phyloP scores from a whole-genome alignment of 2,888 invertebrate species.

The Ormyrus rosae region DNA sequence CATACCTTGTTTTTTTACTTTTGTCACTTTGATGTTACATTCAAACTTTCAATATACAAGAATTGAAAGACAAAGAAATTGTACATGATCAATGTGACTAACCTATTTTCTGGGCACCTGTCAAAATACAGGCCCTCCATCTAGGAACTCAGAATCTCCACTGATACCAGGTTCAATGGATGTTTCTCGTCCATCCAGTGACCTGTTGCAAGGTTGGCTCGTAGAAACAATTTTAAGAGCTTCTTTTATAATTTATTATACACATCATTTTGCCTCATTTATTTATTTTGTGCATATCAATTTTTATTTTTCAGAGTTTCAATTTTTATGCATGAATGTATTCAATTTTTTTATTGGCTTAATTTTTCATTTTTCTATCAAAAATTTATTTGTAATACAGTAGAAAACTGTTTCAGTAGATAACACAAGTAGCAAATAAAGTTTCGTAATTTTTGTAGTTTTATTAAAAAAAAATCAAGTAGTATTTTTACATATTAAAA shows the following conservation, averaged over 20 bases:
- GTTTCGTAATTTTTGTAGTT: no score
- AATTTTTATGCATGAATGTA: not conserved
- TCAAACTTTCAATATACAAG: not conserved
- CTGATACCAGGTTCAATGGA: conserved; percentile 81
- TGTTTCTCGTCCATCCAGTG: conserved; percentile 79
- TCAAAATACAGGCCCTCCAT: conserved; percentile 79
- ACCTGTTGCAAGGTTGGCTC: conserved; percentile 76
- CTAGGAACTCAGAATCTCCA: conserved; percentile 83
- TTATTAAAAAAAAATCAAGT: no score
- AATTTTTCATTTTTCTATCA: not conserved
- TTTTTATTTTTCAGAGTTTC: not conserved
- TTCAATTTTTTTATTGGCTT: conserved; percentile 35
- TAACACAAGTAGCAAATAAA: no score
- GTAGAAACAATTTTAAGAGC: conserved; percentile 44
- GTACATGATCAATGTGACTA: conserved; percentile 1
- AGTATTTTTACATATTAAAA: no score
- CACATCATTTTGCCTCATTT: conserved; percentile 27
- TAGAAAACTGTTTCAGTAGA: no score
- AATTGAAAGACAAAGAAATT: no score
- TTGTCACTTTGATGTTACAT: not conserved
- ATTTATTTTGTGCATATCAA: conserved; percentile 34
- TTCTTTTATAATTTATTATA: conserved; percentile 43
- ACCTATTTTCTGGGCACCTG: conserved; percentile 62
- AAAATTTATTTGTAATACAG: not conserved
- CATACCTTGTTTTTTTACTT: conserved; percentile 2